Evolutionary conservation across 2,888 invertebrate genomes (phyloP).

Genomic region (Drosophila maculinotata): DNA sequence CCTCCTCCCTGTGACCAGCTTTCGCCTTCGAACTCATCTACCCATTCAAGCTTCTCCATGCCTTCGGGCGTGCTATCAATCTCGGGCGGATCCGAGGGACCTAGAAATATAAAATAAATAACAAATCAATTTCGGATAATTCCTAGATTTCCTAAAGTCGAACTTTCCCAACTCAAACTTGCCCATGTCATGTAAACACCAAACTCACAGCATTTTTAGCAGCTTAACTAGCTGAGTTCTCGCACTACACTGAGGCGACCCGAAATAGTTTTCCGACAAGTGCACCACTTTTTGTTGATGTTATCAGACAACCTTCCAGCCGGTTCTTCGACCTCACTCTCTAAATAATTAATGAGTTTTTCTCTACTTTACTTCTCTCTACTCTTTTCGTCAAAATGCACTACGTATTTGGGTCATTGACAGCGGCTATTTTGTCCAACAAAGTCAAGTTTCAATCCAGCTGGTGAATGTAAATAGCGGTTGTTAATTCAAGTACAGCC

Average conservation of each 20-base stretch:
- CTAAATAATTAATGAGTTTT: not conserved
- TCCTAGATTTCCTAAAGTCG: too few relatives aligned
- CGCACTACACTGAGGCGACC: conserved; percentile 3
- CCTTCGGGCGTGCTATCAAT: conserved; percentile 86
- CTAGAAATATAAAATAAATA: conserved; percentile 35
- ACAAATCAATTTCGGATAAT: not conserved
- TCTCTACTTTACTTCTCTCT: not conserved
- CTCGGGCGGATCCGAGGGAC: conserved; percentile 70
- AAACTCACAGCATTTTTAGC: not conserved
- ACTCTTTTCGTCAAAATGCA: not conserved
- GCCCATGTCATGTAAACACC: too few relatives aligned
- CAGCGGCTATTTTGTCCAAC: conserved; percentile 1
- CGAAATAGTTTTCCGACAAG: not conserved
- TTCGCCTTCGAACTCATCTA: conserved; percentile 88
- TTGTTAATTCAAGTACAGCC: too few relatives aligned
- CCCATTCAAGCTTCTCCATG: conserved; percentile 91
- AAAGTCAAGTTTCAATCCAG: not conserved
- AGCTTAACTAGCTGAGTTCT: not conserved
- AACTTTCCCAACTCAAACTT: too few relatives aligned
- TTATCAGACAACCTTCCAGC: not conserved
- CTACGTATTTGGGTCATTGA: conserved; percentile 26
- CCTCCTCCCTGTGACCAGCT: conserved; percentile 39
- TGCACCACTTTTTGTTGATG: not conserved
- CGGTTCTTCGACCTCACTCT: not conserved
- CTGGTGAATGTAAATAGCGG: not conserved